Percentiles rank a stretch among this genome's conserved stretches.
Conservation (phyloP, 1,140 invertebrate genomes). For the Dinoponera quadriceps region DNA sequence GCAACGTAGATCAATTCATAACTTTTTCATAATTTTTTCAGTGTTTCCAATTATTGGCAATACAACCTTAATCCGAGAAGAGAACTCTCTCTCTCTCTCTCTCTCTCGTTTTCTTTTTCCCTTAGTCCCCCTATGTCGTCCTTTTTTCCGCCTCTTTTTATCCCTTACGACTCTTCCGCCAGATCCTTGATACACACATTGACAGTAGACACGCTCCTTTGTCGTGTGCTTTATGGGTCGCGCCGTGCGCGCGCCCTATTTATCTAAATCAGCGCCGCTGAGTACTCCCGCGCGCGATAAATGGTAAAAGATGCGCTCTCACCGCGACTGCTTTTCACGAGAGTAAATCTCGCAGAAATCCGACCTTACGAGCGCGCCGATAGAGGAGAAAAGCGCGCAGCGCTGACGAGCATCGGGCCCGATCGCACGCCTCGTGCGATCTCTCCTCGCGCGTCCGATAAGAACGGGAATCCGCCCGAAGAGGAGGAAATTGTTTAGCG, state of each 20-base stretch:
- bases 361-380: not conserved
- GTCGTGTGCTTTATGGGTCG: slow-evolving; percentile 1
- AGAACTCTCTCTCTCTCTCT: not conserved
- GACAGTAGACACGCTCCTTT: slow-evolving; percentile 7
- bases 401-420: not conserved
- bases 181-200: slow-evolving; percentile 33
- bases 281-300: slow-evolving; percentile 37
- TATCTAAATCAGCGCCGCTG: slow-evolving; percentile 37
- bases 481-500: slow-evolving; percentile 27
- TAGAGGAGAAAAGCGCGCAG: not conserved
- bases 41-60: too few relatives aligned
- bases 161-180: slow-evolving; percentile 17
- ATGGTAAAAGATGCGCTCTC: slow-evolving; percentile 43
- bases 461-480: slow-evolving; percentile 5
- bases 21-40: too few relatives aligned
- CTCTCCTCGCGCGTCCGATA: slow-evolving; percentile 1
- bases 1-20: too few relatives aligned
- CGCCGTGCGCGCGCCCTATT: slow-evolving; percentile 6
- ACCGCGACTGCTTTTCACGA: not conserved
- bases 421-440: not conserved
- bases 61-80: too few relatives aligned
- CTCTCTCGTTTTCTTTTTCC: slow-evolving; percentile 9
- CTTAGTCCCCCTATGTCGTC: not conserved
- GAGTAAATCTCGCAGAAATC: slow-evolving; percentile 38
- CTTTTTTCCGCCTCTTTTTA: not conserved